Evolutionary conservation across 2,113 vertebrate genomes (phyloP), one percentile per base, ranked within the genome.

Genomic region (Boulengeromyrus knoepffleri): DNA sequence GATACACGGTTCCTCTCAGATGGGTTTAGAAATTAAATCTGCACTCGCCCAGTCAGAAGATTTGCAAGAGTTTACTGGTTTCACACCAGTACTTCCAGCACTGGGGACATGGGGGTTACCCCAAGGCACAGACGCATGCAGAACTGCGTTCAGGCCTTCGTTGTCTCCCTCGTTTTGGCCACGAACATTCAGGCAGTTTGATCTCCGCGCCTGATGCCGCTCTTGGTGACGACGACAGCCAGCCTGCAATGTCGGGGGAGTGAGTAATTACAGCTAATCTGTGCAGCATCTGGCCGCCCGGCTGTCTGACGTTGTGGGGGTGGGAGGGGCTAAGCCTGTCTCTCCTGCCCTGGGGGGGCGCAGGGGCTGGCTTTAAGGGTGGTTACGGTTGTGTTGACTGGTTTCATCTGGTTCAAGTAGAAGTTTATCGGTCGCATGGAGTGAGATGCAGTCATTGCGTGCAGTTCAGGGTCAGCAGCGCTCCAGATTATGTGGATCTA

Each of bases 221-320:
- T 7, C n/a, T 52, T 31, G 5, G 31, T 50, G 50, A n/a, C 47
- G 13, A 86, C 10, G 12, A 15, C 27, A 21, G n/a, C 0, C 49
- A 36, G 85, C 17, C 50, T 53, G 85, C 13, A 6, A 27, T 21
- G 50, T 56, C 50, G n/a, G 85, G 50, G n/a, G 49, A 87, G 50
- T 42, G 85, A 52, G 85, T 56, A 87, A 87, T 87, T 52, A 87
- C 49, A 19, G 50, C 50, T 87, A 87, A 87, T 87, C 50, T 56
- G 85, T 19, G 85, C 24, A 6, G 49, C 50, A 15, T 53, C 49
- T 56, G 85, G 13, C 12, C 50, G 50, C 49, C 27, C 0, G 47
- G 84, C 45, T 27, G 84, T 17, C n/a, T 50, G 39, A 85, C 21
- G 24, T 45, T 45, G 83, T 0, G 84, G 84, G 46, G 77, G 77